Evolutionary conservation across 2,888 invertebrate species (phyloP).

Genomic region (Campaea margaritaria): DNA sequence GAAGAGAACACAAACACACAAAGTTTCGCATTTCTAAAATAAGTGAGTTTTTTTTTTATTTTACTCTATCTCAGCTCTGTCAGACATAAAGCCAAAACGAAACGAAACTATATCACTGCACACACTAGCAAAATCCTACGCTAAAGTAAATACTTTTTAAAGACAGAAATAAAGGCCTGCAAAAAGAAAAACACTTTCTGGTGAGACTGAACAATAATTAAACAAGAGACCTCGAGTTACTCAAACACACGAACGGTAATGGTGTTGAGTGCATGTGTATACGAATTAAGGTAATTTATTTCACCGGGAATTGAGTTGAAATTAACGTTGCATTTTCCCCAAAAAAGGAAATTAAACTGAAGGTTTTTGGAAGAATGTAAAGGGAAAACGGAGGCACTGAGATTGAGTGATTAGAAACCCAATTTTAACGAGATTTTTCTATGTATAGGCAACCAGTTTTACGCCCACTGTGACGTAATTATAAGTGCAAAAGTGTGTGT

Average conservation of each 20-base stretch:
- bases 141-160: too few species aligned
- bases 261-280: slow-evolving; percentile 59
- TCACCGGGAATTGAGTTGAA: slow-evolving; percentile 53
- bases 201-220: slow-evolving; percentile 49
- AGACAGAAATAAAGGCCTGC: slow-evolving; percentile 9
- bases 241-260: slow-evolving; percentile 40
- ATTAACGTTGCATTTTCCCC: slow-evolving; percentile 37
- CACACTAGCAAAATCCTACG: slow-evolving; percentile 25
- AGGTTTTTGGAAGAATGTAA: slow-evolving; percentile 34
- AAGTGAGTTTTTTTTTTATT: too few species aligned
- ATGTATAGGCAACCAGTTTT: too few species aligned
- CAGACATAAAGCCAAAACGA: too few species aligned
- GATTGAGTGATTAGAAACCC: too few species aligned
- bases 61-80: too few species aligned
- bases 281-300: slow-evolving; percentile 68
- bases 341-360: slow-evolving; percentile 38
- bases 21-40: too few species aligned
- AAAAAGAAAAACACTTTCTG: slow-evolving; percentile 23
- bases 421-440: too few species aligned
- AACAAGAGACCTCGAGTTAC: slow-evolving; percentile 49
- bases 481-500: too few species aligned
- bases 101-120: too few species aligned
- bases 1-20: too few species aligned
- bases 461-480: too few species aligned
- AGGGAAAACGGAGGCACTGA: neutral